phyloP scores from a whole-genome alignment of 2,113 vertebrate genomes.

The Emydura subglobosa region DNA sequence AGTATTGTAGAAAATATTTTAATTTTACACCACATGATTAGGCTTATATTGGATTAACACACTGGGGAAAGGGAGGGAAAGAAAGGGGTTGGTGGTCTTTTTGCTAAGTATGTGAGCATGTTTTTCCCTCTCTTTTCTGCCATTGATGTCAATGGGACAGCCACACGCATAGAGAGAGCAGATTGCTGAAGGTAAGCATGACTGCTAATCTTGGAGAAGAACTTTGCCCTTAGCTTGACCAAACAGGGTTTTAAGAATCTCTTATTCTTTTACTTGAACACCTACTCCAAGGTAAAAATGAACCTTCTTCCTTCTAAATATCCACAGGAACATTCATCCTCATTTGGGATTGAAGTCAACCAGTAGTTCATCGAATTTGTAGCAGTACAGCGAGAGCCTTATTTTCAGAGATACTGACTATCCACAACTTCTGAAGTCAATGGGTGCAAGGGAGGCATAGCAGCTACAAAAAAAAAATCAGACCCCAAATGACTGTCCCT shows the following conservation, averaged over 20 bases:
- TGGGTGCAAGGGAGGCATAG: background rate
- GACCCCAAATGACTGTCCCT: background rate
- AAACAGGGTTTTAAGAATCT: background rate
- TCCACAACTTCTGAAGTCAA: background rate
- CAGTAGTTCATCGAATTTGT: background rate
- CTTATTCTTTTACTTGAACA: background rate
- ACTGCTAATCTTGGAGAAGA: background rate
- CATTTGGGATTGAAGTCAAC: rapidly evolving
- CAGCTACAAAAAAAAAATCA: background rate
- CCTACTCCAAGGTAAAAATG: background rate
- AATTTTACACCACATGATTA: conserved; percentile 55
- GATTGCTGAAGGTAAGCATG: background rate
- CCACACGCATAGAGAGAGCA: background rate
- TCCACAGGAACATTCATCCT: rapidly evolving
- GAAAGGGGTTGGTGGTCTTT: background rate
- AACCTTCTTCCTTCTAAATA: background rate
- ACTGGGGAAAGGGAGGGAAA: background rate
- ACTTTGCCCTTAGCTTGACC: conserved; percentile 3
- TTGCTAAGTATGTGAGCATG: background rate
- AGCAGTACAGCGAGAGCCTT: background rate
- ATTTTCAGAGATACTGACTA: background rate
- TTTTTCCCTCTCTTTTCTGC: conserved; percentile 22
- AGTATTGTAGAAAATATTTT: conserved; percentile 60
- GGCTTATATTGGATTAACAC: conserved; percentile 56
- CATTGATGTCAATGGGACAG: background rate